Percentiles rank a stretch among this genome's conserved stretches.
These are phyloP conservation scores for Myopa tessellatipennis DNA, from an alignment of 2,888 invertebrate genomes.

Conservation along the genomic window DNA sequence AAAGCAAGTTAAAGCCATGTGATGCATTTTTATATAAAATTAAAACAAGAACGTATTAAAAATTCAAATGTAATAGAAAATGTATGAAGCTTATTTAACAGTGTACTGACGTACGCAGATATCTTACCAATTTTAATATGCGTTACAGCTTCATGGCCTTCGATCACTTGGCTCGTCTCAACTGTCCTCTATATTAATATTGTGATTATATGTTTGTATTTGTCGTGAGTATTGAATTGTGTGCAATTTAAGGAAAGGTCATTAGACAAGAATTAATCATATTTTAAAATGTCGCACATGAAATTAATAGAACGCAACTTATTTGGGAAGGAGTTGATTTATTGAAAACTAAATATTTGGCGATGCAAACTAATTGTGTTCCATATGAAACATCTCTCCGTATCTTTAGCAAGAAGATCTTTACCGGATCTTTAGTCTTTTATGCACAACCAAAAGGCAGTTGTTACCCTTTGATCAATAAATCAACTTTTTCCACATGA, in stretches of 20 bases:
- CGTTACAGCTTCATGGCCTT: constrained; percentile 65
- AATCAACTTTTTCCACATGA: too few relatives aligned
- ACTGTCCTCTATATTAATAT: constrained; percentile 61
- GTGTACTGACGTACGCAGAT: neutral
- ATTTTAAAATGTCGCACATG: neutral
- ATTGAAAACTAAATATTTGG: too few relatives aligned
- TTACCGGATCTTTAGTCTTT: too few relatives aligned
- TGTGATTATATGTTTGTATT: neutral
- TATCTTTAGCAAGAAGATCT: too few relatives aligned
- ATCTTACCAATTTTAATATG: constrained; percentile 67
- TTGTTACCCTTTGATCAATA: too few relatives aligned
- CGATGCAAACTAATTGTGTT: too few relatives aligned
- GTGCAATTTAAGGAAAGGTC: too few relatives aligned
- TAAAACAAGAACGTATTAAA: constrained; percentile 48
- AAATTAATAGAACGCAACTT: constrained; percentile 9
- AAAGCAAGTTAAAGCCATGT: too few relatives aligned
- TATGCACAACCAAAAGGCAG: too few relatives aligned
- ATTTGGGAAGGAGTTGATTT: too few relatives aligned
- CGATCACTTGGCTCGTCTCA: constrained; percentile 65
- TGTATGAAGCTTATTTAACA: constrained; percentile 8
- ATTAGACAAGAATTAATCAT: neutral
- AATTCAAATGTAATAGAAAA: constrained; percentile 39
- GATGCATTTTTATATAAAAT: constrained; percentile 7
- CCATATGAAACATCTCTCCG: too few relatives aligned
- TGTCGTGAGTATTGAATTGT: neutral